Conservation (phyloP, 92 coral and sea anemone genomes). For the Zoanthus sansibaricus region DNA sequence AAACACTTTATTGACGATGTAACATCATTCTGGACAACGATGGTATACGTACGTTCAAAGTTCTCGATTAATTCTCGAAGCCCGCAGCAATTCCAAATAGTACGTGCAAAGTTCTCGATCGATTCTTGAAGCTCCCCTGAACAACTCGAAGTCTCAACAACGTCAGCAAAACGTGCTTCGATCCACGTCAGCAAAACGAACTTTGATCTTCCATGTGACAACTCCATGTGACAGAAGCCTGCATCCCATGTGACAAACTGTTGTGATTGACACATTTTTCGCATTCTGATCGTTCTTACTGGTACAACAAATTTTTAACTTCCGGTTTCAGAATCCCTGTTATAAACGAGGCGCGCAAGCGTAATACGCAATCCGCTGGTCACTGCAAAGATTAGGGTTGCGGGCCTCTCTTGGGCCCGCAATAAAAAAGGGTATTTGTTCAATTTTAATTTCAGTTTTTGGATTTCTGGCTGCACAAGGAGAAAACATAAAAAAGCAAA, state of each 20-base stretch:
- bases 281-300: constrained; percentile 41
- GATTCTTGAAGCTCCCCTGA: constrained; percentile 10
- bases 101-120: constrained; percentile 14
- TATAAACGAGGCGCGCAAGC: too few species aligned
- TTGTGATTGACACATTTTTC: constrained; percentile 58
- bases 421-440: too few species aligned
- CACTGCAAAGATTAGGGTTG: too few species aligned
- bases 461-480: too few species aligned
- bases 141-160: constrained; percentile 27
- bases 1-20: too few species aligned
- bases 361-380: too few species aligned
- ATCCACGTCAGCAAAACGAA: constrained; percentile 29
- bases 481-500: too few species aligned
- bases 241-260: constrained; percentile 51
- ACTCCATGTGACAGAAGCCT: constrained; percentile 20
- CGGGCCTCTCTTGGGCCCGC: too few species aligned
- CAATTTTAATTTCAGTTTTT: too few species aligned
- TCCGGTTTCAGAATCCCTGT: too few species aligned
- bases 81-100: constrained; percentile 9
- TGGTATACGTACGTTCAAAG: neutral
- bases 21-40: too few species aligned
- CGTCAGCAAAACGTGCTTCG: constrained; percentile 53
- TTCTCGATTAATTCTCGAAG: constrained; percentile 13
- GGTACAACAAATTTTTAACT: too few species aligned
- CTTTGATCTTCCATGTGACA: constrained; percentile 14